Evolutionary conservation across 2,797 vertebrate species (phyloP), one percentile per base, ranked within the genome.

Genomic region (Tapirus indicus): DNA sequence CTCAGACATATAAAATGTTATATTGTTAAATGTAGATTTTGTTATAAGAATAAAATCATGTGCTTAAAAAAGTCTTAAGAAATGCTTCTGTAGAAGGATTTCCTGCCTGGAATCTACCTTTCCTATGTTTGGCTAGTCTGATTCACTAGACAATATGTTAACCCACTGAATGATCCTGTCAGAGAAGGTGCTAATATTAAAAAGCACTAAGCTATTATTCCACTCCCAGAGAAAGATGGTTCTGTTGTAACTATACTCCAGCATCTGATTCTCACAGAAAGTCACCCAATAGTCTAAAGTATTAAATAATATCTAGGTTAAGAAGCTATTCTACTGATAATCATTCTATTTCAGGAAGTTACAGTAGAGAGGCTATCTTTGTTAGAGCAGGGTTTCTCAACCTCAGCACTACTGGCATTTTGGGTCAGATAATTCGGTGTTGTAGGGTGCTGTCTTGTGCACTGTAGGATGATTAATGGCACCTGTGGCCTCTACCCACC

Each of bases 21-120:
- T 82, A 86, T 7, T 66, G 54, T 82, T 90, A 74, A 91, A 77
- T 52, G 41, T 38, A 77, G 52, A 82, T 92, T 69, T 96, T 56
- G 54, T 52, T 86, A 14, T 58, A 49, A 92, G 27, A 95, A 92
- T 71, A 86, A 94, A 86, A 87, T 4, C 49, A 5, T 49, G 27
- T 23, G 21, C 25, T 60, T 74, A n/a, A 83, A 85, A 84, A 58
- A 12, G 32, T 54, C 60, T 47, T 56, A 74, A 84, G 62, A 92
- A 92, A 64, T 77, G 56, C 54, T 85, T 84, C 64, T 64, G 54
- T 72, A 25, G 18, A 60, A 88, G 41, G 21, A 77, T 82, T 52
- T 87, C 64, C 54, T 83, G 2, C 74, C 56, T 32, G 64, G 54
- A 35, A 60, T 27, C 77, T 78, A 47, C 88, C 35, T 87, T 93